Conservation (phyloP, 2,113 vertebrate species). For the Chrysochloris asiatica region DNA sequence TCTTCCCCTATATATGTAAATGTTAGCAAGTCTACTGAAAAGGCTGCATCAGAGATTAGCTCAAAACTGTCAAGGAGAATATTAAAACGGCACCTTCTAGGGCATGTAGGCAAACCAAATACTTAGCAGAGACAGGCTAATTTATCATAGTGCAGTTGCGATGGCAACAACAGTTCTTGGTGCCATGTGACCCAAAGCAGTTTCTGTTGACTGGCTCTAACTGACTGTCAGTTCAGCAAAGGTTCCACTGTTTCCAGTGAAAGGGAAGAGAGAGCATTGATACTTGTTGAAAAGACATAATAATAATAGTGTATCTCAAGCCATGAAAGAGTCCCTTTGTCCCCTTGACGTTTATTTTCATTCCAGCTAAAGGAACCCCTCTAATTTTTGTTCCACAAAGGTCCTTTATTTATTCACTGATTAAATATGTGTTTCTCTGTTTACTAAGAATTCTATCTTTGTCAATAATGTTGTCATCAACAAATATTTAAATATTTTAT, state of each 20-base stretch:
- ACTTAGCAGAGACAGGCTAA: constrained; percentile 87
- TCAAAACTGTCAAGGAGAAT: constrained; percentile 71
- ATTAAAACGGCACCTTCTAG: constrained; percentile 81
- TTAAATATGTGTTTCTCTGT: constrained; percentile 71
- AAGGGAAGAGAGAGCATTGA: constrained; percentile 81
- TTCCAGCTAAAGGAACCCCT: constrained; percentile 72
- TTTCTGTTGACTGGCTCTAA: constrained; percentile 85
- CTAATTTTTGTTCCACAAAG: constrained; percentile 72
- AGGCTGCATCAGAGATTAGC: constrained; percentile 72
- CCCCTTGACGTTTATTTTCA: constrained; percentile 80
- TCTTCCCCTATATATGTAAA: constrained; percentile 60
- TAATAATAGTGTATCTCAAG: constrained; percentile 80
- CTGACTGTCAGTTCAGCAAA: constrained; percentile 85
- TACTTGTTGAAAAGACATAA: constrained; percentile 81
- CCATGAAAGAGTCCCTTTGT: constrained; percentile 82
- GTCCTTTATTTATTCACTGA: constrained; percentile 59
- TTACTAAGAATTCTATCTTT: constrained; percentile 75
- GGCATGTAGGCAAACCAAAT: constrained; percentile 86
- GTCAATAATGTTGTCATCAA: constrained; percentile 13
- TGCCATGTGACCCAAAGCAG: constrained; percentile 84
- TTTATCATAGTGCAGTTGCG: constrained; percentile 89
- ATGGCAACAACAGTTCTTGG: constrained; percentile 86
- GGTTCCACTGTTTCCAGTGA: constrained; percentile 83
- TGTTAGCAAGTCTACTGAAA: constrained; percentile 72
- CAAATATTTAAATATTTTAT: constrained; percentile 62